A percentile compares a stretch with the other conserved stretches of the same genome.
phyloP scores from a whole-genome alignment of 64 coral and sea anemone species.

The Dendrophyllia cribrosa region DNA sequence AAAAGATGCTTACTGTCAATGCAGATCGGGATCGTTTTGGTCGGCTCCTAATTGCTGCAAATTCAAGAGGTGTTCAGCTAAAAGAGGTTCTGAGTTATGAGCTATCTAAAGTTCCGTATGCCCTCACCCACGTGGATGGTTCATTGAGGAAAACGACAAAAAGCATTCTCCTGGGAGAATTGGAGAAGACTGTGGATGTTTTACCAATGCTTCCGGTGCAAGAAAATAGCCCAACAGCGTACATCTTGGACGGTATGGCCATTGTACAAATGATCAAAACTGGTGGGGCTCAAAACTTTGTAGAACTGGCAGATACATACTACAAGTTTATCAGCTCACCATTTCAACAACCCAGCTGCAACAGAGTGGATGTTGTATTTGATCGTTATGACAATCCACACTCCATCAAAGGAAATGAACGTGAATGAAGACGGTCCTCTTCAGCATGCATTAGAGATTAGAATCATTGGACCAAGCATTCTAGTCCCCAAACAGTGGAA shows the following conservation, averaged over 20 bases:
- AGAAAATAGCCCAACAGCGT: too few relatives aligned
- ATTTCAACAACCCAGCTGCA: too few relatives aligned
- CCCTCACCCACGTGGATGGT: background rate
- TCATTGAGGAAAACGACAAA: background rate
- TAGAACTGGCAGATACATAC: background rate
- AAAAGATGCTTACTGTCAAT: background rate
- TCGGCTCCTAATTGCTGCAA: too few relatives aligned
- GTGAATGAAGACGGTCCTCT: too few relatives aligned
- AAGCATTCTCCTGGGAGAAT: background rate
- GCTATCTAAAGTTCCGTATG: background rate
- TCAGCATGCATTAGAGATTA: too few relatives aligned
- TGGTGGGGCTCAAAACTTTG: slow-evolving; percentile 16
- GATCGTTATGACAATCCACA: too few relatives aligned
- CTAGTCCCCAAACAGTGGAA: background rate
- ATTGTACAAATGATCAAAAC: slow-evolving; percentile 13
- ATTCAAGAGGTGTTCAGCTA: background rate
- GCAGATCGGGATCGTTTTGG: too few relatives aligned
- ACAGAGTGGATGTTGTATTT: too few relatives aligned
- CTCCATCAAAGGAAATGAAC: too few relatives aligned
- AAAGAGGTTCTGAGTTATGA: too few relatives aligned
- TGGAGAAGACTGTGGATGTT: background rate
- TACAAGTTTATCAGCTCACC: too few relatives aligned
- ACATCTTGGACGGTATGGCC: too few relatives aligned
- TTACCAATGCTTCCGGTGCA: background rate
- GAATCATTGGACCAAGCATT: background rate